phyloP scores from a whole-genome alignment of 1,140 invertebrate species.

The Dryas iulia region DNA sequence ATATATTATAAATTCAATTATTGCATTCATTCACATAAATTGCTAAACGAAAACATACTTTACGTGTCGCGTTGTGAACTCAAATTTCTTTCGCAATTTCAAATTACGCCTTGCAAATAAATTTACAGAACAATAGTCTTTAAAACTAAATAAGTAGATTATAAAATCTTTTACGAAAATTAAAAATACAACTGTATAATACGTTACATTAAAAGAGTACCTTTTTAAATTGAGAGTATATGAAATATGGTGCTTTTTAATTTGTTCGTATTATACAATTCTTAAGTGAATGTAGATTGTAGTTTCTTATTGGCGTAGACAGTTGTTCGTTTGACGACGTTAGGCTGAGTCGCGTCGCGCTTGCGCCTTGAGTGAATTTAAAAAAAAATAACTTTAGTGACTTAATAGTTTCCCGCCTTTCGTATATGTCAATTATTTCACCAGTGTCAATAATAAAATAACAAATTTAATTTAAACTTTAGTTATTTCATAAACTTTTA shows the following conservation, averaged over 20 bases:
- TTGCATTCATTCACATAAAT: slow-evolving; percentile 31
- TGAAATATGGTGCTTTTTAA: slow-evolving; percentile 40
- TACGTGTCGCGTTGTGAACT: slow-evolving; percentile 35
- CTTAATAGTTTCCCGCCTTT: slow-evolving; percentile 17
- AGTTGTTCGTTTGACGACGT: slow-evolving; percentile 49
- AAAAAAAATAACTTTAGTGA: slow-evolving; percentile 8
- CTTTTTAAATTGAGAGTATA: slow-evolving; percentile 28
- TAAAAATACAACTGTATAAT: slow-evolving; percentile 36
- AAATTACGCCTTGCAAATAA: not conserved
- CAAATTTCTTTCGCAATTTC: slow-evolving; percentile 36
- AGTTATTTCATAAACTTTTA: not conserved
- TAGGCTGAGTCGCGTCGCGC: slow-evolving; percentile 38
- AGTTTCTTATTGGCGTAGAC: slow-evolving; percentile 43
- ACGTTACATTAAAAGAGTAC: slow-evolving; percentile 28
- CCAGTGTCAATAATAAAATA: not conserved
- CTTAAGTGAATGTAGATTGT: slow-evolving; percentile 56
- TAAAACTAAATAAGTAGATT: slow-evolving; percentile 24
- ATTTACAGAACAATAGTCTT: slow-evolving; percentile 29
- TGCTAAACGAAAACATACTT: slow-evolving; percentile 40
- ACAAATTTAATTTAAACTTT: not conserved
- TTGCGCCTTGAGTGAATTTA: slow-evolving; percentile 35
- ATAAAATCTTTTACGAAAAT: slow-evolving; percentile 27
- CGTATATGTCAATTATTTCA: not conserved
- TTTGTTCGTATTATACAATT: slow-evolving; percentile 51
- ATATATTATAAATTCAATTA: slow-evolving; percentile 13